Percentiles rank a stretch among this genome's conserved stretches.
These are phyloP conservation scores for Tarsius wallacei DNA, from an alignment of 2,797 vertebrate genomes.

Conservation along the genomic window DNA sequence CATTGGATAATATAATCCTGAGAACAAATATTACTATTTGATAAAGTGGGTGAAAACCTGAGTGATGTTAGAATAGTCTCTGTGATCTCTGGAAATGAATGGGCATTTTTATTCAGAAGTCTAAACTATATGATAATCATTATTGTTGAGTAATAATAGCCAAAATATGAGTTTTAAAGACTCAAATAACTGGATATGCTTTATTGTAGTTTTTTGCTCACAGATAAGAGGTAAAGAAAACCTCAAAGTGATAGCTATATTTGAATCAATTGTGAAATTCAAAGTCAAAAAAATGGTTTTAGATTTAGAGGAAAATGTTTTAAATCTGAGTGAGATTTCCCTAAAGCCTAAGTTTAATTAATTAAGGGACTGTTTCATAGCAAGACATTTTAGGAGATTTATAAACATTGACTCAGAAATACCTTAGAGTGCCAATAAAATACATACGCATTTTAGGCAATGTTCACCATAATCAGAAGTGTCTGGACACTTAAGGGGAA, in stretches of 20 bases:
- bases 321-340: conserved; percentile 29
- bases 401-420: conserved; percentile 67
- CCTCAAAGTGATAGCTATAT: background rate
- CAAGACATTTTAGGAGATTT: conserved; percentile 14
- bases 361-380: background rate
- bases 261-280: background rate
- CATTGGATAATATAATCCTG: background rate
- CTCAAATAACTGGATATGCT: background rate
- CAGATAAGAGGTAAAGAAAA: background rate
- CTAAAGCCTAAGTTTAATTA: conserved; percentile 6
- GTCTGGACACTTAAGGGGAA: too few species aligned
- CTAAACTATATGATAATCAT: conserved; percentile 74
- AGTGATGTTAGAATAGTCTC: background rate
- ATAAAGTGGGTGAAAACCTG: background rate
- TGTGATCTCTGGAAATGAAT: conserved; percentile 47
- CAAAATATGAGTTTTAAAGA: conserved; percentile 23
- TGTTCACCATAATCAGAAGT: too few species aligned
- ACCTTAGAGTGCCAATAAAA: background rate
- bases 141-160: background rate
- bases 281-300: background rate
- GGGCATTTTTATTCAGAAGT: conserved; percentile 80
- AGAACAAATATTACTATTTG: conserved; percentile 8
- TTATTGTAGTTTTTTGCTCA: background rate
- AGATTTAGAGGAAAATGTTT: background rate
- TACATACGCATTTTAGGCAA: too few species aligned